Percentiles rank a stretch among this genome's conserved stretches.
Evolutionary conservation across 2,797 vertebrate species (phyloP).

Genomic region (Melanogrammus aeglefinus): DNA sequence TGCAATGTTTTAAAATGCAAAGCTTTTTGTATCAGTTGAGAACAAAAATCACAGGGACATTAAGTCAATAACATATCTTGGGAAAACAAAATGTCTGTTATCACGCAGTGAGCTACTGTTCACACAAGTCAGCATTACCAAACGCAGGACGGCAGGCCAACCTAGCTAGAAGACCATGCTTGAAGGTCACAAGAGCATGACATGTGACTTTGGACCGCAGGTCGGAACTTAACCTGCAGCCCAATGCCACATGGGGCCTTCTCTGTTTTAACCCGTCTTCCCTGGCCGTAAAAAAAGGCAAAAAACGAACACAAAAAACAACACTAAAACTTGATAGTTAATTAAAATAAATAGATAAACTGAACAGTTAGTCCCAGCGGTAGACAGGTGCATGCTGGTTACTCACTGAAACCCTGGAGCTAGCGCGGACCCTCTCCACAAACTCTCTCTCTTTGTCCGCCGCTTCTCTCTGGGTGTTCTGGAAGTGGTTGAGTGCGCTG

Average conservation of each 20-base stretch:
- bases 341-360: neutral
- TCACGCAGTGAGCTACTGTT: neutral
- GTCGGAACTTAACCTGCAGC: neutral
- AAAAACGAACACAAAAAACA: neutral
- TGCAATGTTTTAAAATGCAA: neutral
- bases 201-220: neutral
- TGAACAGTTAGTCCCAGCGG: neutral
- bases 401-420: slow-evolving; percentile 91
- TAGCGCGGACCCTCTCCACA: slow-evolving; percentile 91
- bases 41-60: neutral
- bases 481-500: slow-evolving; percentile 84
- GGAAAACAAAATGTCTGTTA: neutral
- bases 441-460: slow-evolving; percentile 91
- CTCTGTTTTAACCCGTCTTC: neutral
- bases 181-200: neutral
- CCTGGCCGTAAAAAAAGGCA: neutral
- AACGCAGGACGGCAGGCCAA: too few relatives aligned
- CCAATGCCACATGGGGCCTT: neutral
- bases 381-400: slow-evolving; percentile 6
- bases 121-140: neutral
- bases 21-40: neutral
- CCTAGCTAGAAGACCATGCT: too few relatives aligned
- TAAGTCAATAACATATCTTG: neutral
- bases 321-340: neutral
- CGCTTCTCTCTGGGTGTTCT: slow-evolving; percentile 87